Percentiles rank a stretch among this genome's conserved stretches.
These are phyloP conservation scores for Nephrotoma flavescens DNA, from an alignment of 2,888 invertebrate species.

Conservation along the genomic window DNA sequence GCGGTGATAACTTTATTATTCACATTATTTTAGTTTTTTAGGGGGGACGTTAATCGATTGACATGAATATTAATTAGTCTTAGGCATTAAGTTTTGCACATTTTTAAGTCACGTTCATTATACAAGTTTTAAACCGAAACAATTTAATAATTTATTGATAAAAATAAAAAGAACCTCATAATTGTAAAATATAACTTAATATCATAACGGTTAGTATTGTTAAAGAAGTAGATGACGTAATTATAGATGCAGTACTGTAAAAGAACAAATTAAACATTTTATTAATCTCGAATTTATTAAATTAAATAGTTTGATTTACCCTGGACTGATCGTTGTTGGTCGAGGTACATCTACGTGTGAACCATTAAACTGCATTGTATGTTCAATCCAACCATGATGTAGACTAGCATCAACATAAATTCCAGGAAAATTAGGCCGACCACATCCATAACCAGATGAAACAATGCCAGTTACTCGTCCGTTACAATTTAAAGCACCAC, in stretches of 20 bases:
- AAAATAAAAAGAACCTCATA: neutral
- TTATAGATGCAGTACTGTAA: neutral
- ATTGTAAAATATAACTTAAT: neutral
- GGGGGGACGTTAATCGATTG: neutral
- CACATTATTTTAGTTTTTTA: neutral
- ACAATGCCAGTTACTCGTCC: conserved; percentile 10
- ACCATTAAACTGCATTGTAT: neutral
- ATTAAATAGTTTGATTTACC: neutral
- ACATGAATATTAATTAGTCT: neutral
- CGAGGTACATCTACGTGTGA: neutral
- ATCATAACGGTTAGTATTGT: neutral
- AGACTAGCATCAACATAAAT: conserved; percentile 9
- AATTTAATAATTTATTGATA: neutral
- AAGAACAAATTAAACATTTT: neutral
- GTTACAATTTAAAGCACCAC: conserved; percentile 11
- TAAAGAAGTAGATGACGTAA: neutral
- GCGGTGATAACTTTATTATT: neutral
- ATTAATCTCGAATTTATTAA: neutral
- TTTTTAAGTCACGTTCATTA: neutral
- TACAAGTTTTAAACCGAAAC: neutral
- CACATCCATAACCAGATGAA: conserved; percentile 10
- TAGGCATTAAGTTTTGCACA: neutral
- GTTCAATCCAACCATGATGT: conserved; percentile 8
- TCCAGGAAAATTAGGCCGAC: conserved; percentile 9
- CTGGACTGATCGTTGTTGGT: conserved; percentile 2